Percentiles rank a stretch among this genome's conserved stretches.
These are phyloP conservation scores for Pteropus alecto DNA, from an alignment of 2,113 vertebrate species.

Conservation along the genomic window DNA sequence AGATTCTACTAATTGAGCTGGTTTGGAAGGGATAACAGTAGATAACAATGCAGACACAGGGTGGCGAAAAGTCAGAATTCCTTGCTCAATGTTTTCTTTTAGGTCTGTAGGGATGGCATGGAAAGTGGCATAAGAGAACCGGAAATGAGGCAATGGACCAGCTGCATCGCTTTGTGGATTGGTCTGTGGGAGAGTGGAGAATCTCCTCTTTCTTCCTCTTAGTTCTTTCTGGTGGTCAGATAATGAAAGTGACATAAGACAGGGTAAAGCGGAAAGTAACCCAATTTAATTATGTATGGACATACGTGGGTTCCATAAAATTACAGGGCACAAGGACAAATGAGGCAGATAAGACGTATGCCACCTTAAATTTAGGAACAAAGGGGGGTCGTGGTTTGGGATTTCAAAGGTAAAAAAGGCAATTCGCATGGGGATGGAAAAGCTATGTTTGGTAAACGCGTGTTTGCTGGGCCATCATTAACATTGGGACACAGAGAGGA, in stretches of 20 bases:
- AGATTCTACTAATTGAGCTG: background rate
- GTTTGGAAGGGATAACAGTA: background rate
- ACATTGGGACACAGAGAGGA: background rate
- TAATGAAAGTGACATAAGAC: background rate
- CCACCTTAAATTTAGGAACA: background rate
- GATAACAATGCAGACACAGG: background rate
- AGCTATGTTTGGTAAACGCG: no score
- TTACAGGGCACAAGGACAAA: background rate
- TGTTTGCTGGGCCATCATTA: background rate
- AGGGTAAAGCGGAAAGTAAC: background rate
- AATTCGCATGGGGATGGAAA: no score
- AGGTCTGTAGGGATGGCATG: background rate
- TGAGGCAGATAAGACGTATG: no score
- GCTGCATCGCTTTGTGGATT: background rate
- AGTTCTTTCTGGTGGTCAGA: no score
- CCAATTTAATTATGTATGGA: background rate
- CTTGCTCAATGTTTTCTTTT: background rate
- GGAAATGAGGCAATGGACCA: fast-evolving
- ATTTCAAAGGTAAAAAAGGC: background rate
- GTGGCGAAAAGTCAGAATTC: background rate
- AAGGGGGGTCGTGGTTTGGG: no score
- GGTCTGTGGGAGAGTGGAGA: background rate
- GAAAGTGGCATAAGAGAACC: background rate
- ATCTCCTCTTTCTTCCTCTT: background rate
- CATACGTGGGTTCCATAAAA: no score